A percentile compares a stretch with the other conserved stretches of the same genome.
These are phyloP conservation scores for Poecilia wingei DNA, from an alignment of 2,797 vertebrate species.

Conservation along the genomic window DNA sequence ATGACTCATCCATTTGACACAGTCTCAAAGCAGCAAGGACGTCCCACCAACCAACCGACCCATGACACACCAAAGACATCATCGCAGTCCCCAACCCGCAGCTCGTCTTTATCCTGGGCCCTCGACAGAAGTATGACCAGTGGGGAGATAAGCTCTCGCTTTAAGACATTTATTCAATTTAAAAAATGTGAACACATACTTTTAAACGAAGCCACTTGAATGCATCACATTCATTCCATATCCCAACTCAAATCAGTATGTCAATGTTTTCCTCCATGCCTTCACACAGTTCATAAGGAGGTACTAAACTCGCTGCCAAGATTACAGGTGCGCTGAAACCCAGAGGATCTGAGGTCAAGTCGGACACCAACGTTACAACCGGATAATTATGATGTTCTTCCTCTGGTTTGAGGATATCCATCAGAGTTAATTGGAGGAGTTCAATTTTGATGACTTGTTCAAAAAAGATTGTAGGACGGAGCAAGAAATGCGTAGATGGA, in stretches of 20 bases:
- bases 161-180: not conserved
- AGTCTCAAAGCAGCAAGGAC: not conserved
- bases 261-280: not conserved
- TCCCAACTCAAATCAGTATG: not conserved
- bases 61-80: constrained; percentile 59
- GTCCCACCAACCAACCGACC: not conserved
- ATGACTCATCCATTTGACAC: constrained; percentile 70
- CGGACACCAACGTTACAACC: not conserved
- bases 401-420: not conserved
- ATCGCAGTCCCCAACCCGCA: constrained; percentile 52
- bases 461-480: not conserved
- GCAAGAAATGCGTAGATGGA: not conserved
- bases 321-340: not conserved
- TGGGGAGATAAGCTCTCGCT: not conserved
- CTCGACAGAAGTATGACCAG: too few species aligned
- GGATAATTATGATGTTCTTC: not conserved
- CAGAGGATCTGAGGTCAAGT: not conserved
- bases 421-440: not conserved
- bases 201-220: not conserved
- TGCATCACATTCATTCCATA: not conserved
- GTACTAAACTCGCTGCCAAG: not conserved
- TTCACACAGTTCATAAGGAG: not conserved
- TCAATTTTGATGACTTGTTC: not conserved
- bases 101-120: constrained; percentile 36
- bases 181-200: not conserved